phyloP scores from a whole-genome alignment of 2,888 invertebrate genomes.

The Achlya flavicornis region DNA sequence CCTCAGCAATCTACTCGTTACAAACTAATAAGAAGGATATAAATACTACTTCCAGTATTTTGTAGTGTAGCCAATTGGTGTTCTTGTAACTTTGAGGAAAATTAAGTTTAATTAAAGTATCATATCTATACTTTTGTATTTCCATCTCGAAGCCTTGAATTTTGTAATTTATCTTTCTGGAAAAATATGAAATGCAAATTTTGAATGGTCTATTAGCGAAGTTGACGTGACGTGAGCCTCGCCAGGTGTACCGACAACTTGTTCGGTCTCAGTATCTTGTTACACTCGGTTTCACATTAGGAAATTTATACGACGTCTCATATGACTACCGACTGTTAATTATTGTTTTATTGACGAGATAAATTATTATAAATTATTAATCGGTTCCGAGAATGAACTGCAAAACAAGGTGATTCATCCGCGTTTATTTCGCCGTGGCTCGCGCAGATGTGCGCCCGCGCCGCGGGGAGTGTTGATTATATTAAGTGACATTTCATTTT shows the following conservation, averaged over 20 bases:
- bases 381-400: conserved; percentile 75
- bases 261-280: conserved; percentile 70
- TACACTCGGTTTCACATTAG: conserved; percentile 83
- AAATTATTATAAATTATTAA: conserved; percentile 79
- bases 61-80: neutral
- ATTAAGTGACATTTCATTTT: conserved; percentile 80
- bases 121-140: neutral
- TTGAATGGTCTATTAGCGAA: conserved; percentile 69
- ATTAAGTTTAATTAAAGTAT: neutral
- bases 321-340: conserved; percentile 79
- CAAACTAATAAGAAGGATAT: neutral
- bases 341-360: conserved; percentile 79
- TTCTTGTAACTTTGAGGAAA: neutral
- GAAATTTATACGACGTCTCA: conserved; percentile 81
- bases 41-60: neutral
- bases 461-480: conserved; percentile 73
- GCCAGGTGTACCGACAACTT: conserved; percentile 74
- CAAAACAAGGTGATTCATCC: conserved; percentile 81
- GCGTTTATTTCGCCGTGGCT: conserved; percentile 55
- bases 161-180: conserved; percentile 45
- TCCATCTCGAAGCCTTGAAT: neutral
- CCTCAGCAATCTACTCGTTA: neutral
- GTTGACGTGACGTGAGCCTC: conserved; percentile 67
- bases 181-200: conserved; percentile 55
- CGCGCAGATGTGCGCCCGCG: conserved; percentile 60